phyloP scores from a whole-genome alignment of 1,140 invertebrate species.

The Orussus abietinus region DNA sequence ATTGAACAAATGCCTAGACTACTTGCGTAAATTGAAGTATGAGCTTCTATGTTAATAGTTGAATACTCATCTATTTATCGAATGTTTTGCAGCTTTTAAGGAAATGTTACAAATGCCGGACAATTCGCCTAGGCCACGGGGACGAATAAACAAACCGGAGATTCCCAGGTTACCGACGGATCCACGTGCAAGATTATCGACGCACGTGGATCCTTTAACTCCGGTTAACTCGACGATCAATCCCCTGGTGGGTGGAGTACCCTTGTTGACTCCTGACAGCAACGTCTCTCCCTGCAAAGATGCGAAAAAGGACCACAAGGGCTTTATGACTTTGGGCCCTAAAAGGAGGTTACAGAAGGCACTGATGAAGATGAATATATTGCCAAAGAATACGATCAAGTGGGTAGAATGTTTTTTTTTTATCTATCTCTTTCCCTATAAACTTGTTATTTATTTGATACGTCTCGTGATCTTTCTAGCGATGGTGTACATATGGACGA shows the following conservation, averaged over 20 bases:
- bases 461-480: slow-evolving; percentile 30
- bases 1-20: too few relatives aligned
- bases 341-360: slow-evolving; percentile 83
- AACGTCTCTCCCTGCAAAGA: slow-evolving; percentile 52
- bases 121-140: slow-evolving; percentile 70
- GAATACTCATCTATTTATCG: too few relatives aligned
- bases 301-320: slow-evolving; percentile 70
- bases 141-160: slow-evolving; percentile 57
- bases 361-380: slow-evolving; percentile 86
- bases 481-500: slow-evolving; percentile 61
- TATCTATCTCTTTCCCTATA: slow-evolving; percentile 3
- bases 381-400: slow-evolving; percentile 81
- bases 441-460: slow-evolving; percentile 5
- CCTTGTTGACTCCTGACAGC: slow-evolving; percentile 40
- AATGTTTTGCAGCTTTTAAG: slow-evolving; percentile 59
- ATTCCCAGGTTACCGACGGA: slow-evolving; percentile 62
- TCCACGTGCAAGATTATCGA: slow-evolving; percentile 63
- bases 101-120: slow-evolving; percentile 86
- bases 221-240: slow-evolving; percentile 45
- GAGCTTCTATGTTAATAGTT: too few relatives aligned
- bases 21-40: too few relatives aligned
- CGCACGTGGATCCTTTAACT: slow-evolving; percentile 51
- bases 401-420: slow-evolving; percentile 39
- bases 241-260: slow-evolving; percentile 41
- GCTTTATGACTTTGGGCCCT: slow-evolving; percentile 84